Base-by-base conservation (phyloP, 2,113 vertebrate genomes). In the Chrysochloris asiatica region DNA sequence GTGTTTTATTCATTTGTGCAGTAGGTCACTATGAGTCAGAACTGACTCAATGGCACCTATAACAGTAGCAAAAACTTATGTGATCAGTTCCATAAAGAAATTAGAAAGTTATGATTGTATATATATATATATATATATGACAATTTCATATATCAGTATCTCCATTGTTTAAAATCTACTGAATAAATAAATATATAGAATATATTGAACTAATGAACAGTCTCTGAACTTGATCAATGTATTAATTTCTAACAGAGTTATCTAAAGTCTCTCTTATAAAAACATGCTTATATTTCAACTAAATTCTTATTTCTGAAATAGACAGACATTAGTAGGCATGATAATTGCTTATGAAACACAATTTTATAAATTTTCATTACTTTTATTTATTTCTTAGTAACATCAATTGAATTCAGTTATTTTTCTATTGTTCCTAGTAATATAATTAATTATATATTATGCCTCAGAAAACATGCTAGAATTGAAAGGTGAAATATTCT, bases 191-290 rank as follows among this genome's bases (percentile, higher is more conserved):
- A 59, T 81, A 14, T 4, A 75, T 77, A 56, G 8, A 43, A 19
- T 26, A 65, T 61, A 19, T 33, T 76, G 69, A 86, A n/a, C 28
- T 8, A 4, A 88, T 26, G 61, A 90, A 90, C 80, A 89, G 67
- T 87, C 86, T 94, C 26, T 92, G 59, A 92, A 52, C 26, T 22
- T 90, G 79, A 96, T 94, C 47, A 90, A 77, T 94, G 77, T 59
- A 47, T 59, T 91, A 88, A 95, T 95, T 95, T 95, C 87, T 87
- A 95, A 83, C 67, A 85, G 26, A 94, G 81, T 67, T 21, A 38
- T 67, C n/a, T 36, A 38, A 36, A 67, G 33, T 67, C 16, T 10
- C 8, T 50, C 48, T 50, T 22, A 22, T 56, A 16, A 73, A 71
- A 41, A 73, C 13, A 13, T 45, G 10, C 4, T 43, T 72, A 4